phyloP scores from a whole-genome alignment of 2,797 vertebrate species.

The Lacerta agilis region DNA sequence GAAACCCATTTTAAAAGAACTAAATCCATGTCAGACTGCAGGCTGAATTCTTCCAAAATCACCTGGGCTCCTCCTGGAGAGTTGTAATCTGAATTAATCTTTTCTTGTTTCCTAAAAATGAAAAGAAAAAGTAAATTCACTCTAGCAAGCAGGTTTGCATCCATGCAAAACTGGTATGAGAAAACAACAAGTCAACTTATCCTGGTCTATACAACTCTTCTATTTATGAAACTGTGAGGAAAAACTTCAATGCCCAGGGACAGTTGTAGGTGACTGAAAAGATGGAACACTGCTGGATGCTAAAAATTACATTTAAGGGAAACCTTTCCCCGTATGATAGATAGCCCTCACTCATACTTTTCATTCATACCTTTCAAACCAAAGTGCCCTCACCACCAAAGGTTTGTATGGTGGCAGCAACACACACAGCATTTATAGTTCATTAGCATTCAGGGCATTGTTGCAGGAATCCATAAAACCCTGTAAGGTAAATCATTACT shows the following conservation, averaged over 20 bases:
- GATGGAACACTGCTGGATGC: background rate
- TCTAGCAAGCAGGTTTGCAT: background rate
- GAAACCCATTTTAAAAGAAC: background rate
- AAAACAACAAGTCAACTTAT: background rate
- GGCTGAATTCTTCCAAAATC: background rate
- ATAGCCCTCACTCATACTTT: background rate
- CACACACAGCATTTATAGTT: background rate
- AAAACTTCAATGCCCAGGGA: no score
- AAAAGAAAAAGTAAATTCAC: background rate
- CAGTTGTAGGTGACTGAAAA: background rate
- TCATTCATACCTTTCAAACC: background rate
- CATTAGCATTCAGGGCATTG: background rate
- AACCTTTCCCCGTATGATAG: background rate
- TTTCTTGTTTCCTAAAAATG: background rate
- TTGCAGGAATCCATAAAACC: no score
- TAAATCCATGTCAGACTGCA: background rate
- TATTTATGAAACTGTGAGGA: no score
- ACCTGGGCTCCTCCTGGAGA: accelerated
- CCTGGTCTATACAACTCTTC: background rate
- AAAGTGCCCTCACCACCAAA: background rate
- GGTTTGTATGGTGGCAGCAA: background rate
- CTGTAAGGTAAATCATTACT: background rate
- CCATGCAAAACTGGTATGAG: background rate
- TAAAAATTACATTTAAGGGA: background rate
- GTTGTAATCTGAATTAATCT: background rate